These are phyloP conservation scores for Piaya cayana DNA, from an alignment of 2,113 vertebrate genomes.

Conservation along the genomic window DNA sequence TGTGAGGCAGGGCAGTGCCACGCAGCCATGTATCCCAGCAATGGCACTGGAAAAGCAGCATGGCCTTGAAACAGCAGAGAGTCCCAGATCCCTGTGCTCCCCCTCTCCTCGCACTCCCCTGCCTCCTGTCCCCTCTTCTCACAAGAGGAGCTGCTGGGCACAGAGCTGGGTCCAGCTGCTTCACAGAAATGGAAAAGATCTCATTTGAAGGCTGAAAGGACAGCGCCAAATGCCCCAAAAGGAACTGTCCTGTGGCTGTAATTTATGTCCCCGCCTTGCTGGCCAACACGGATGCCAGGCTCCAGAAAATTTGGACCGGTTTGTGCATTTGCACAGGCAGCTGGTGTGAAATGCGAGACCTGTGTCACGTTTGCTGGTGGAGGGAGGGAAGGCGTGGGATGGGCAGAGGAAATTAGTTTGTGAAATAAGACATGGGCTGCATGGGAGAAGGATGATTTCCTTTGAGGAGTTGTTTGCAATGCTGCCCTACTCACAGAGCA, in stretches of 20 bases:
- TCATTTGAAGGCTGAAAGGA: constrained; percentile 32
- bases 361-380: not conserved
- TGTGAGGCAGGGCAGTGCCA: not conserved
- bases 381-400: not conserved
- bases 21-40: not conserved
- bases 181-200: not conserved
- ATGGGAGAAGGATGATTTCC: not conserved
- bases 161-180: not conserved
- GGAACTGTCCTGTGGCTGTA: not conserved
- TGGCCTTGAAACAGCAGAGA: not conserved
- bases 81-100: not conserved
- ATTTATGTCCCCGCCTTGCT: constrained; percentile 48
- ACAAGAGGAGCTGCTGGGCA: not conserved
- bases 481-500: constrained; percentile 1
- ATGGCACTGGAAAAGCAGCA: not conserved
- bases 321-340: constrained; percentile 25
- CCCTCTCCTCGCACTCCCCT: not conserved
- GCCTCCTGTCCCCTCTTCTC: not conserved
- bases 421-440: constrained; percentile 18
- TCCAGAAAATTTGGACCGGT: constrained; percentile 25
- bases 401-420: constrained; percentile 32
- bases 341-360: constrained; percentile 11
- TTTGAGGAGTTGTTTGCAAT: not conserved
- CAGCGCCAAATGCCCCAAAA: not conserved
- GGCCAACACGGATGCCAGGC: constrained; percentile 21